Percentiles rank a stretch among this genome's conserved stretches.
Conservation (phyloP, 1,140 invertebrate species). For the Drosophila virilis region DNA sequence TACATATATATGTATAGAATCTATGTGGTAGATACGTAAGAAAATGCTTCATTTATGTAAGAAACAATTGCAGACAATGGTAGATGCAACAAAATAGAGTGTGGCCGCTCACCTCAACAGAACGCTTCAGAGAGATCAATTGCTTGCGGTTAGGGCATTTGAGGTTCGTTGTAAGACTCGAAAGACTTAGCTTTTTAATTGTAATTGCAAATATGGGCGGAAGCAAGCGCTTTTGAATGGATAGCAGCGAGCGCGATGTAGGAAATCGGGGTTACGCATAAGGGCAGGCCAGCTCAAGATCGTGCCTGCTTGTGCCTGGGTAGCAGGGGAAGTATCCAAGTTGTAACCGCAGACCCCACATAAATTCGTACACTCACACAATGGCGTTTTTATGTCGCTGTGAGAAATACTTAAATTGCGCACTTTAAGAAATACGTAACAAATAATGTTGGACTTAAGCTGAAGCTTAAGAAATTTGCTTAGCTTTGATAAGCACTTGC, state of each 20-base stretch:
- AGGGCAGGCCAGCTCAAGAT: constrained; percentile 44
- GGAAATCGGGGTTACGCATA: constrained; percentile 59
- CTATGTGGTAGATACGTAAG: no score
- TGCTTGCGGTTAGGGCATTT: constrained; percentile 13
- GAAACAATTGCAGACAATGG: no score
- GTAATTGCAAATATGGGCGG: constrained; percentile 77
- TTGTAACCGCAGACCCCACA: constrained; percentile 40
- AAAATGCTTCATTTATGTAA: no score
- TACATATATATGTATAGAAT: no score
- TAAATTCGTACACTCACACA: constrained; percentile 1
- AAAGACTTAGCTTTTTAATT: constrained; percentile 45
- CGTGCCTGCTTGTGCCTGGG: neutral
- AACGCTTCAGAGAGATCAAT: neutral
- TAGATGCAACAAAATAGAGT: no score
- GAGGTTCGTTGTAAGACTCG: neutral
- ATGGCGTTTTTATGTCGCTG: neutral
- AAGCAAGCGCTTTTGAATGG: constrained; percentile 68
- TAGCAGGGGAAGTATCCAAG: constrained; percentile 6
- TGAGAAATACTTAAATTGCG: constrained; percentile 30
- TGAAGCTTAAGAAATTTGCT: neutral
- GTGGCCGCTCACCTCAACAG: no score
- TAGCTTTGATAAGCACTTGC: constrained; percentile 16
- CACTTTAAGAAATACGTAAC: constrained; percentile 9
- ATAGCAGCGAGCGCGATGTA: constrained; percentile 37
- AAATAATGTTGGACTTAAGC: constrained; percentile 5